Conservation (phyloP, 1,140 invertebrate genomes). For the Bilobella aurantiaca region DNA sequence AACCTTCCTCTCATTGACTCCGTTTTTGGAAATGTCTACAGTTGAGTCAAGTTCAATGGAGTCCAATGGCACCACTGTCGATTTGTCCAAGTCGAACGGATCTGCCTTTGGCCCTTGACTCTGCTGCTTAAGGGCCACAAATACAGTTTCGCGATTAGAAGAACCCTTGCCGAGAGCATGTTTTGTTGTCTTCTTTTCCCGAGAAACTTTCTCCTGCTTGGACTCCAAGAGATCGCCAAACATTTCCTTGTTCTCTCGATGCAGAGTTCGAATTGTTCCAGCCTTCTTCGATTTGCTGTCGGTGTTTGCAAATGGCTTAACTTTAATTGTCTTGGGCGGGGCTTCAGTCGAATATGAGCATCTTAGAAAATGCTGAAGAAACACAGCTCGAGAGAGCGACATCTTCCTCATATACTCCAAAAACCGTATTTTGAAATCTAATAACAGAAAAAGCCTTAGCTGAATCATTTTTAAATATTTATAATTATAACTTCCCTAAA, state of each 20-base stretch:
- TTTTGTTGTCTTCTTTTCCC: not conserved
- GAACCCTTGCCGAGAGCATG: not conserved
- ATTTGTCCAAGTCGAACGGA: not conserved
- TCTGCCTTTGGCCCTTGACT: not conserved
- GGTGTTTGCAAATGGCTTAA: not conserved
- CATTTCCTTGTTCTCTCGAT: slow-evolving; percentile 21
- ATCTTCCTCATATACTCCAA: too few species aligned
- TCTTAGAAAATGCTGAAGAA: too few species aligned
- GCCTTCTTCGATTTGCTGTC: not conserved
- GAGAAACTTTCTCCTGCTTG: slow-evolving; percentile 5
- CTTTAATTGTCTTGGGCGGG: not conserved
- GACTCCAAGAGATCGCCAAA: slow-evolving; percentile 23
- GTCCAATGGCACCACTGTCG: not conserved
- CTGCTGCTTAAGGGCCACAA: not conserved
- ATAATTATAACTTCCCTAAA: too few species aligned
- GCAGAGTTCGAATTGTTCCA: slow-evolving; percentile 1
- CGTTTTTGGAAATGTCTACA: not conserved
- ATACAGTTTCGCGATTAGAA: not conserved
- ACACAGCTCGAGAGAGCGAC: too few species aligned
- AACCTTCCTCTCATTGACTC: not conserved
- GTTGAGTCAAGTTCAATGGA: not conserved
- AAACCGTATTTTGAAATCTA: too few species aligned
- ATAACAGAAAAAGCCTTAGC: too few species aligned
- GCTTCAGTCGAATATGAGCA: not conserved
- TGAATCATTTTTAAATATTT: too few species aligned